Evolutionary conservation across 2,113 vertebrate species (phyloP), one percentile per base, ranked within the genome.

Genomic region (Pycnonotus jocosus): DNA sequence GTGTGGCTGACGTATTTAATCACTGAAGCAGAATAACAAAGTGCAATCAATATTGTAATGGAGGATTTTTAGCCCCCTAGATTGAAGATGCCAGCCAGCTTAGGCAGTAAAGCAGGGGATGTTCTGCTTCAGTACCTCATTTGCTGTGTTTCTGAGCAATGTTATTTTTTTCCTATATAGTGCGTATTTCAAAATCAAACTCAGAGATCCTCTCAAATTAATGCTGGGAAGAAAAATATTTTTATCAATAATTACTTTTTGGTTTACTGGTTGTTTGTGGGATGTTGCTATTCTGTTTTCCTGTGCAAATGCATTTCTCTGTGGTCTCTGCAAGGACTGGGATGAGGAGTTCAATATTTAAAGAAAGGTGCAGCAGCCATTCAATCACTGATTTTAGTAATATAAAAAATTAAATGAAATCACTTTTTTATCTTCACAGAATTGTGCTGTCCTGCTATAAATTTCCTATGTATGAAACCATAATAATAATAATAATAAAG

Each of bases 41-140:
- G 44, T 73, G 69, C 85, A 97, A 95, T 97, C 95, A 95, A 81
- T 96, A 94, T 79, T 94, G 28, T 82, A 95, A 97, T 89, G 21
- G 47, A 18, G 0, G 1, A 9, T 62, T 70, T 92, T 79, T 81
- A 90, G 71, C 61, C 38, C 40, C 53, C 18, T 56, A 27, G 16
- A 31, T 81, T 72, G 15, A n/a, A 92, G 19, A 15, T 72, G 35
- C 30, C 51, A 92, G 11, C 4, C 17, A 71, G 28, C 48, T 80
- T 15, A n/a, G 19, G 33, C 6, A 31, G 8, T 35, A 44, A 72
- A 54, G 10, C 16, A 47, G 23, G 22, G 8, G 9, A 11, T 38
- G 45, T 74, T 93, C 44, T 88, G 38, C 56, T 92, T 87, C 77
- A 42, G 28, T 31, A 45, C 64, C 33, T 85, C 28, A 28, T 92